Conservation (phyloP, 2,113 vertebrate genomes). For the Sebastes schlegelii region DNA sequence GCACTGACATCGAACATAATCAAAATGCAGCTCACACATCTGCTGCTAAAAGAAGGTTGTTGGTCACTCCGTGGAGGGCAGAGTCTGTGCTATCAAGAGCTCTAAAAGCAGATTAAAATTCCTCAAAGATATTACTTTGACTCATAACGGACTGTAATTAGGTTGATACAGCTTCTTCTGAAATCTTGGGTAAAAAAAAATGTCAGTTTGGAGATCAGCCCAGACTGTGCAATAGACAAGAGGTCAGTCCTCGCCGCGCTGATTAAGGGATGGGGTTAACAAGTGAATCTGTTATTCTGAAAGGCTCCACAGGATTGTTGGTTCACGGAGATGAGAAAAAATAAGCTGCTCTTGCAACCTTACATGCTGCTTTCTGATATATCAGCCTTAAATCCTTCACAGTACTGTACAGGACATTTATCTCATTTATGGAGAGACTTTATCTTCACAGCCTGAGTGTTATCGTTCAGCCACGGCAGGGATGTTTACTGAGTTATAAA, state of each 20-base stretch:
- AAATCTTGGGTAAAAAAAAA: conserved; percentile 19
- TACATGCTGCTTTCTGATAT: conserved; percentile 36
- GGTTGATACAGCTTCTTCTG: conserved; percentile 27
- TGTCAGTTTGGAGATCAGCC: conserved; percentile 25
- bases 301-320: conserved; percentile 37
- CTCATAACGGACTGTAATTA: conserved; percentile 50
- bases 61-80: conserved; percentile 29
- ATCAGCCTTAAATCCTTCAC: conserved; percentile 50
- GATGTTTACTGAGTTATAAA: conserved; percentile 31
- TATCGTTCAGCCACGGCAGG: conserved; percentile 18
- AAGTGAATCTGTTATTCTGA: conserved; percentile 31
- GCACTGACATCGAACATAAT: conserved; percentile 20
- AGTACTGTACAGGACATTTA: conserved; percentile 25
- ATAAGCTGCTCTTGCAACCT: conserved; percentile 31
- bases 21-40: conserved; percentile 39
- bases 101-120: conserved; percentile 40
- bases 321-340: conserved; percentile 34
- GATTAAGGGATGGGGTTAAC: conserved; percentile 37
- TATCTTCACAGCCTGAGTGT: conserved; percentile 26
- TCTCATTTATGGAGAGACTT: conserved; percentile 46
- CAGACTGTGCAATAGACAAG: conserved; percentile 13
- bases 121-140: conserved; percentile 38
- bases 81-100: conserved; percentile 8
- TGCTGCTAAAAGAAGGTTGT: conserved; percentile 26
- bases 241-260: conserved; percentile 17